A percentile compares a stretch with the other conserved stretches of the same genome.
phyloP scores from a whole-genome alignment of 1,140 invertebrate species.

The Bursaphelenchus mucronatus region DNA sequence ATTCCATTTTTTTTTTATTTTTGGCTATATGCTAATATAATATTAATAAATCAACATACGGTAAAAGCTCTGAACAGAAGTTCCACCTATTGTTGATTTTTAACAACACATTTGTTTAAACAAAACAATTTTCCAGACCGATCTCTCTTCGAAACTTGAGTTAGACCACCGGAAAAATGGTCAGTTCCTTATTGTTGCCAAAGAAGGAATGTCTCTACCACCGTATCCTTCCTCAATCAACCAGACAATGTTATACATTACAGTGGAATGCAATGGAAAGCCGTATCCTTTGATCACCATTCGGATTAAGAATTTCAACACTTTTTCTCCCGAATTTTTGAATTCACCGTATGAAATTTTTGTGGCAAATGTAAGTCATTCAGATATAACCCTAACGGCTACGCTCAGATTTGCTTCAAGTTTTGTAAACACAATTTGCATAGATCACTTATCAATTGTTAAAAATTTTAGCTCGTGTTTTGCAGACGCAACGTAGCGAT shows the following conservation, averaged over 20 bases:
- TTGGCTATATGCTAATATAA: no score
- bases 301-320: slow-evolving; percentile 34
- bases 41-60: slow-evolving; percentile 1
- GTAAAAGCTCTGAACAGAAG: no score
- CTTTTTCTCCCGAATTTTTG: slow-evolving; percentile 39
- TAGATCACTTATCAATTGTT: no score
- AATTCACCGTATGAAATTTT: slow-evolving; percentile 50
- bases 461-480: no score
- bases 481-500: no score
- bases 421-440: no score
- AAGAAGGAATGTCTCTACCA: slow-evolving; percentile 37
- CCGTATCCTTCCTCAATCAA: slow-evolving; percentile 53
- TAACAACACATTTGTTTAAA: not conserved
- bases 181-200: slow-evolving; percentile 50
- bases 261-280: slow-evolving; percentile 51
- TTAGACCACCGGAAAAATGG: slow-evolving; percentile 38
- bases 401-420: no score
- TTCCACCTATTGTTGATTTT: no score
- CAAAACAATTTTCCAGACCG: slow-evolving; percentile 21
- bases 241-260: slow-evolving; percentile 55
- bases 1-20: not conserved
- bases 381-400: no score
- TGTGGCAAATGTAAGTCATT: slow-evolving; percentile 40
- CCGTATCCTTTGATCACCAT: slow-evolving; percentile 56
- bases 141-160: slow-evolving; percentile 37